Conservation (phyloP, 2,888 invertebrate genomes). For the Macrosoma leucophasiata region DNA sequence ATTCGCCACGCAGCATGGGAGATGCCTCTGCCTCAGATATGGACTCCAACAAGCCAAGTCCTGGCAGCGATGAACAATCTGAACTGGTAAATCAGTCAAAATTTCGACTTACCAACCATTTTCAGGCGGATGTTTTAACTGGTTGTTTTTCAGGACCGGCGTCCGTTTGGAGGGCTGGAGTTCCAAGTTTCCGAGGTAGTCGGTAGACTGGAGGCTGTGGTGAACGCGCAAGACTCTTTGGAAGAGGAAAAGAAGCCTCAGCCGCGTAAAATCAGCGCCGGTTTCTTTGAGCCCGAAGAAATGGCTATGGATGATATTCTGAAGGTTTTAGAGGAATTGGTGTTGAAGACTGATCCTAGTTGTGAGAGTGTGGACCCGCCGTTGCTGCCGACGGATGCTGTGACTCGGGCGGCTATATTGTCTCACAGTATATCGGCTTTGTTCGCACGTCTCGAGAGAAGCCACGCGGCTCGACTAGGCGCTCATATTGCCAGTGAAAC, state of each 20-base stretch:
- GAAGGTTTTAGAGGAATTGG: conserved; percentile 74
- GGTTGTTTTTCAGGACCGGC: conserved; percentile 70
- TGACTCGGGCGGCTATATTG: conserved; percentile 79
- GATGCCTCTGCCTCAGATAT: conserved; percentile 57
- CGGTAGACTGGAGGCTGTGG: conserved; percentile 80
- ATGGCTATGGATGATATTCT: conserved; percentile 78
- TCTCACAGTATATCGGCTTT: conserved; percentile 93
- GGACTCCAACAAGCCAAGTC: conserved; percentile 49
- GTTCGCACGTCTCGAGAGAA: conserved; percentile 87
- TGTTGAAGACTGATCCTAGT: conserved; percentile 77
- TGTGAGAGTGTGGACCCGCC: conserved; percentile 78
- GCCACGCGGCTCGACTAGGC: conserved; percentile 86
- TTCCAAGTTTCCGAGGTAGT: conserved; percentile 84
- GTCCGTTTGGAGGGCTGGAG: conserved; percentile 79
- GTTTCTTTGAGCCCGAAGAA: conserved; percentile 73
- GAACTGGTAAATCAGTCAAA: conserved; percentile 55
- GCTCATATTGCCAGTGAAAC: conserved; percentile 89
- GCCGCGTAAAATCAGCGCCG: conserved; percentile 66
- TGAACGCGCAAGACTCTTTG: conserved; percentile 56
- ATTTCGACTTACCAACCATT: too few relatives aligned
- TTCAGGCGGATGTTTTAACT: too few relatives aligned
- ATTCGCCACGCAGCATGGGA: conserved; percentile 69
- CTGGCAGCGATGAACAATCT: conserved; percentile 37
- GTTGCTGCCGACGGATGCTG: conserved; percentile 77
- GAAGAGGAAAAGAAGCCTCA: conserved; percentile 58